Base-by-base conservation (phyloP, 2,888 invertebrate species). In the Leucophenga maculata region DNA sequence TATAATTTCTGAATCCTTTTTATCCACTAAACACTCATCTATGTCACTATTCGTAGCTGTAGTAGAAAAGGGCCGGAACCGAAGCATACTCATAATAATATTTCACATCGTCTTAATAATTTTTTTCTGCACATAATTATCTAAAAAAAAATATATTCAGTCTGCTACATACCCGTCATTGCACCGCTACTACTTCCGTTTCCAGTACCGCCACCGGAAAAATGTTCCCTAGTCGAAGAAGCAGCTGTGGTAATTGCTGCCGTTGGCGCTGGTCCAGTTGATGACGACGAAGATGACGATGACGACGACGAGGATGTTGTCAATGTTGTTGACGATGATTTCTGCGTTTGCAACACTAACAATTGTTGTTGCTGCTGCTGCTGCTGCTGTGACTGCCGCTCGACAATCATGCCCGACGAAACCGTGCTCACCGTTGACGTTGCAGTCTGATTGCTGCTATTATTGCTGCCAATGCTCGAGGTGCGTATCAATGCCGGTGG, bases 101-200 rank as follows among this genome's bases (percentile, higher is more conserved):
- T n/a, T n/a, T n/a, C n/a, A n/a, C n/a, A n/a, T n/a, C n/a, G n/a
- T n/a, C n/a, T n/a, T n/a, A n/a, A n/a, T n/a, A n/a, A n/a, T n/a
- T n/a, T n/a, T n/a, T n/a, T n/a, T n/a, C n/a, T n/a, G n/a, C n/a
- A n/a, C n/a, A n/a, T n/a, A n/a, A n/a, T n/a, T n/a, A n/a, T n/a
- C 48, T 1, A 16, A 48, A 6, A 48, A 48, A 48, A 16, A 48
- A 48, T 48, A 16, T 16, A n/a, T 16, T 3, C 6, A 22, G n/a
- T 59, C n/a, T 31, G 39, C 31, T 70, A 84, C 79, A 76, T 69
- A 86, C 86, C 86, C 82, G 86, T 86, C 86, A 86, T 86, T 32
- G 87, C 86, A 70, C 86, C 67, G 67, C 72, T 62, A 70, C 65
- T 67, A 70, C 67, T 72, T 74, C 59, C 57, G 72, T 68, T 69